Evolutionary conservation across 2,113 vertebrate genomes (phyloP), one percentile per base, ranked within the genome.

Genomic region (Sminthopsis crassicaudata): DNA sequence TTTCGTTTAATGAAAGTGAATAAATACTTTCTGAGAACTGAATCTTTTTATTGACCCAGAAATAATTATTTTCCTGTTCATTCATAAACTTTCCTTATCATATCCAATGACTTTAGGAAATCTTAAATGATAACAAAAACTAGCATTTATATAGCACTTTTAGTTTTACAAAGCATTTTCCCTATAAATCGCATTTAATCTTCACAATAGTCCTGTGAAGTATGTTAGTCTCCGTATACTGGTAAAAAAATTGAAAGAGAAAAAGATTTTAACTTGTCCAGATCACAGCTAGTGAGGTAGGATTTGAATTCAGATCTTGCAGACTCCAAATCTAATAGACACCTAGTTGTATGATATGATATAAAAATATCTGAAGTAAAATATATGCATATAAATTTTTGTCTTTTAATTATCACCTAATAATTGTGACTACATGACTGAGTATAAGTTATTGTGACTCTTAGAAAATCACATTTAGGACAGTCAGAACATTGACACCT

Each of bases 11-110:
- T 76, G 36, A 94, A 24, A 94, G 30, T 92, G 42, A 91, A 94
- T 42, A 84, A 93, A 90, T 55, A 95, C 54, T 91, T 94, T 36
- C 91, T 94, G 36, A 96, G n/a, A 91, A 11, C 50, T 52, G 46
- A 96, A 93, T 25, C 7, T 84, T 76, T 42, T 23, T 84, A 2
- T 84, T 95, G 27, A 48, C 55, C 60, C 2, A 27, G 36, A 91
- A 96, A 96, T 6, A 60, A 60, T 94, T 96, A 22, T 84, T 96
- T 84, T 96, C 94, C 51, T 95, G 84, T 57, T 94, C 93, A 90
- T 91, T 88, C 25, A 12, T 54, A 46, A 60, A 53, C 50, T 92
- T 96, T 94, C 26, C 9, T 89, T 76, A 93, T 94, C 24, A 90
- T 54, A 23, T 76, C 27, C 51, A 46, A 24, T 91, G 46, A 92